Evolutionary conservation across 2,888 invertebrate genomes (phyloP).

Genomic region (Drosophila neotestacea): DNA sequence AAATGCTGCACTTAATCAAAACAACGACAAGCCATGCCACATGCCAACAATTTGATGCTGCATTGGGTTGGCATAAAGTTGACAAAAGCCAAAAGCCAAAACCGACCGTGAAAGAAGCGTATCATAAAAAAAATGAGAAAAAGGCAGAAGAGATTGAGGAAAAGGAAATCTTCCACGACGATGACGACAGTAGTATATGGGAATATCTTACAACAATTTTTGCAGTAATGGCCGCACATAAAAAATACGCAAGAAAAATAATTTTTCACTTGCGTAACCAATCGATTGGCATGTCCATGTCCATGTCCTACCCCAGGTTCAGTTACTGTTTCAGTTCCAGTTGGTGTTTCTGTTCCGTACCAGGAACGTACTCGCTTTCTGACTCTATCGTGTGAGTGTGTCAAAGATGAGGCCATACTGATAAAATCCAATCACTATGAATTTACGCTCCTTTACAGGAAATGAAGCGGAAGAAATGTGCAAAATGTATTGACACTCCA

Average conservation of each 20-base stretch:
- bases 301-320: slow-evolving; percentile 56
- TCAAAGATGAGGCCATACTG: slow-evolving; percentile 80
- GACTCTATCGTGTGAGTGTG: slow-evolving; percentile 61
- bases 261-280: slow-evolving; percentile 81
- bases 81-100: slow-evolving; percentile 63
- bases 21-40: slow-evolving; percentile 53
- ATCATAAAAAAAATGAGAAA: slow-evolving; percentile 43
- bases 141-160: slow-evolving; percentile 5
- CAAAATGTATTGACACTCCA: slow-evolving; percentile 77
- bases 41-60: slow-evolving; percentile 75
- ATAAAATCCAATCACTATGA: slow-evolving; percentile 82
- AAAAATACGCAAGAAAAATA: slow-evolving; percentile 77
- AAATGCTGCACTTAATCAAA: slow-evolving; percentile 81
- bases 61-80: slow-evolving; percentile 61
- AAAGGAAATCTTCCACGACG: not conserved
- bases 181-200: slow-evolving; percentile 1
- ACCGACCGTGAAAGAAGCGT: slow-evolving; percentile 33
- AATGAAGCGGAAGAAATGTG: slow-evolving; percentile 81
- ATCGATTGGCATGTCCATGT: slow-evolving; percentile 73
- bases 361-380: not conserved
- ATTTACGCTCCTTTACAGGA: slow-evolving; percentile 81
- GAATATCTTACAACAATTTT: slow-evolving; percentile 68
- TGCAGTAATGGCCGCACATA: slow-evolving; percentile 74
- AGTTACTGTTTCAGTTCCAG: slow-evolving; percentile 18
- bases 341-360: not conserved